Conservation (phyloP, 2,888 invertebrate genomes). For the Deilephila porcellus region DNA sequence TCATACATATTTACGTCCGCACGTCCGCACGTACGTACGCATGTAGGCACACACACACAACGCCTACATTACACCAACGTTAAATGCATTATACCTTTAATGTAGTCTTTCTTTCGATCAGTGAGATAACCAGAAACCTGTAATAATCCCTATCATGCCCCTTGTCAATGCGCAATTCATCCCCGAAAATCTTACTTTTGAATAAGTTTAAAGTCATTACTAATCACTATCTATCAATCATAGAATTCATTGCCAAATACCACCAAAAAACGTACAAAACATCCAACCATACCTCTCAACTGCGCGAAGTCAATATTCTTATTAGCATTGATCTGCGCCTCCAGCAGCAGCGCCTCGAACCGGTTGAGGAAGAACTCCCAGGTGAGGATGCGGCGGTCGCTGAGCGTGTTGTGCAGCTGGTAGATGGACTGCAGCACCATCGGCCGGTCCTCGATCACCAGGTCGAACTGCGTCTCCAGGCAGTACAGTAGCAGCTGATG, state of each 20-base stretch:
- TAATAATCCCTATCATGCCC: no score
- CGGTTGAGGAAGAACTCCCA: conserved; percentile 99
- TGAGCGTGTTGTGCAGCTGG: conserved; percentile 96
- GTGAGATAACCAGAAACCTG: no score
- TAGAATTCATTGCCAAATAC: neutral
- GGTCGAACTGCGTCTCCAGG: conserved; percentile 98
- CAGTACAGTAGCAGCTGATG: conserved; percentile 94
- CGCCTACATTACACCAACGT: no score
- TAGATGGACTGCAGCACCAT: conserved; percentile 98
- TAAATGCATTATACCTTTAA: no score
- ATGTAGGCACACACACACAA: no score
- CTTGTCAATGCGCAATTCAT: no score
- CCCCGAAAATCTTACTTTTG: no score
- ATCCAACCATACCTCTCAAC: conserved; percentile 87
- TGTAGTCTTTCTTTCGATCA: no score
- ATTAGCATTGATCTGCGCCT: conserved; percentile 96
- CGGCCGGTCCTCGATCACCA: conserved; percentile 97
- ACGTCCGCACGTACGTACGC: no score
- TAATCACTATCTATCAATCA: no score
- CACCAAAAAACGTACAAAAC: conserved; percentile 14
- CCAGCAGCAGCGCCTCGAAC: conserved; percentile 97
- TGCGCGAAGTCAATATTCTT: conserved; percentile 93
- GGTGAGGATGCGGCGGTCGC: conserved; percentile 94
- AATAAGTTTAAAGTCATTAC: no score
- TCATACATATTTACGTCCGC: no score